phyloP scores from a whole-genome alignment of 2,797 vertebrate genomes.

The Bufotes viridis region DNA sequence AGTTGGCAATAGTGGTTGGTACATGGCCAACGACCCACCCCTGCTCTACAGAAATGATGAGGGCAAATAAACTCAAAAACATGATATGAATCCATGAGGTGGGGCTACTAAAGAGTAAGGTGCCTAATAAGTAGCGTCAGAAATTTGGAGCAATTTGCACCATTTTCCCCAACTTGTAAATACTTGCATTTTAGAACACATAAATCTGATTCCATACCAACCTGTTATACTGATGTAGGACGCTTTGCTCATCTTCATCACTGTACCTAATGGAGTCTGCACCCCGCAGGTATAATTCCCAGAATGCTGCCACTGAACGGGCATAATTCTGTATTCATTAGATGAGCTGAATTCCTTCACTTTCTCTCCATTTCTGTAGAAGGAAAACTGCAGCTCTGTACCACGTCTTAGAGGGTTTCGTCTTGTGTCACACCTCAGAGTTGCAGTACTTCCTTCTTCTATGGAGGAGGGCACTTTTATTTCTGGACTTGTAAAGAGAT shows the following conservation, averaged over 20 bases:
- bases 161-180: neutral
- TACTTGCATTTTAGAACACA: too few species aligned
- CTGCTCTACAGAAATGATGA: too few species aligned
- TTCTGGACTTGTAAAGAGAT: conserved; percentile 5
- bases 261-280: neutral
- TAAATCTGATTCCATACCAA: neutral
- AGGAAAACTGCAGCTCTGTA: conserved; percentile 9
- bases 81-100: too few species aligned
- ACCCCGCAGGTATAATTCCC: conserved; percentile 31
- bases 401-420: neutral
- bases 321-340: neutral
- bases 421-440: conserved; percentile 21
- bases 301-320: neutral
- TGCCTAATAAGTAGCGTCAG: too few species aligned
- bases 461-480: neutral
- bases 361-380: conserved; percentile 8
- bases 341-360: neutral
- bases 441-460: neutral
- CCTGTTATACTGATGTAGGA: neutral
- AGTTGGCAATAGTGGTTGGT: too few species aligned
- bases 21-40: too few species aligned
- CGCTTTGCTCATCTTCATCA: neutral
- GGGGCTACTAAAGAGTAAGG: too few species aligned
- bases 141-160: too few species aligned
- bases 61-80: too few species aligned